Conservation (phyloP, 30 jellyfish, hydroid and myxozoan species). For the Cassiopea xamachana region DNA sequence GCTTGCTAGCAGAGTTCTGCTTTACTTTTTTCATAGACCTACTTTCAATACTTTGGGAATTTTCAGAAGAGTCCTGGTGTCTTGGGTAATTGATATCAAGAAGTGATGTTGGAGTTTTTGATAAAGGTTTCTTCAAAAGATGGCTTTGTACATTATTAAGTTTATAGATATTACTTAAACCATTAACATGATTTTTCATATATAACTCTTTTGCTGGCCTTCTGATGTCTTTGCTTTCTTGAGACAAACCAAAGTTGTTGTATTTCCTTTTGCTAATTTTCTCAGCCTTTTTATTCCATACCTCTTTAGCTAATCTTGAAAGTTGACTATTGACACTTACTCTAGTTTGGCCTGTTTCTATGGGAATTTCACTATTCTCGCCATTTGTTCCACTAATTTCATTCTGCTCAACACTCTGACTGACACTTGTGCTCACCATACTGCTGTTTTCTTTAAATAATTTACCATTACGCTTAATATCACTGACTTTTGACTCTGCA, state of each 20-base stretch:
- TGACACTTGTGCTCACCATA: background rate
- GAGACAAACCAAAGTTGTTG: background rate
- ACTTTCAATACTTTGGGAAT: background rate
- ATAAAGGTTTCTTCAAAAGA: background rate
- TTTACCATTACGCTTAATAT: too few relatives aligned
- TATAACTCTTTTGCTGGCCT: background rate
- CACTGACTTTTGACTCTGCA: background rate
- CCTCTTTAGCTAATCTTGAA: slow-evolving; percentile 48
- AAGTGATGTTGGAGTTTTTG: background rate
- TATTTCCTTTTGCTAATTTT: background rate
- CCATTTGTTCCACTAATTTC: too few relatives aligned
- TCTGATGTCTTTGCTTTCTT: background rate
- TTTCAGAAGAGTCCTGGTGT: background rate
- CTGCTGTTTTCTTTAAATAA: background rate
- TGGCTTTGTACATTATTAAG: background rate
- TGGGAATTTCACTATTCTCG: too few relatives aligned
- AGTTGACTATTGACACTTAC: too few relatives aligned
- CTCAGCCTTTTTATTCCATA: slow-evolving; percentile 36
- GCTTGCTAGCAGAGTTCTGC: background rate
- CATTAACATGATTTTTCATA: background rate
- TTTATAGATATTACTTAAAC: background rate
- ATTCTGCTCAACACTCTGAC: too few relatives aligned
- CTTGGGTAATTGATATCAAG: background rate
- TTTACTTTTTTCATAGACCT: too few relatives aligned
- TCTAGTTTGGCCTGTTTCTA: too few relatives aligned